These are phyloP conservation scores for Enteromius unitaeniatus DNA, from an alignment of 2,797 vertebrate species.

Conservation along the genomic window DNA sequence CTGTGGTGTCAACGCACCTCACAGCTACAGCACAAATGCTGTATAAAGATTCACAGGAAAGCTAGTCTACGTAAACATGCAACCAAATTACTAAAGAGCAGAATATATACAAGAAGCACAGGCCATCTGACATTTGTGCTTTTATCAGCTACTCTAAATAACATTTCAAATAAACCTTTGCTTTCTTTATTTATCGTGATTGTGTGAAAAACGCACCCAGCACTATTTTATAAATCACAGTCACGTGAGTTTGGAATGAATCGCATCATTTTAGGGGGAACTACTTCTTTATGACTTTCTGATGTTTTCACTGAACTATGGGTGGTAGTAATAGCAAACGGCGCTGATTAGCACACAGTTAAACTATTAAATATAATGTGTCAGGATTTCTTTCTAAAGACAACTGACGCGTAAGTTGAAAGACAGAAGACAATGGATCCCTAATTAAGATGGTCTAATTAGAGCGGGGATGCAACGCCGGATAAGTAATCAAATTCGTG, in stretches of 20 bases:
- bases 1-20: background rate
- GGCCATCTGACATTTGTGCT: too few relatives aligned
- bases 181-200: background rate
- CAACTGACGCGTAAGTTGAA: background rate
- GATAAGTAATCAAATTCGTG: background rate
- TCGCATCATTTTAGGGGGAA: background rate
- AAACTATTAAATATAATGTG: background rate
- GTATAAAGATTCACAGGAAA: too few relatives aligned
- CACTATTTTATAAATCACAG: background rate
- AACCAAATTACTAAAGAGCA: too few relatives aligned
- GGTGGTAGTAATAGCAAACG: too few relatives aligned
- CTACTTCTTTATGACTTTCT: too few relatives aligned
- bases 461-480: background rate
- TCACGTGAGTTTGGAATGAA: background rate
- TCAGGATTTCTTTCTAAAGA: background rate
- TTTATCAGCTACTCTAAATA: too few relatives aligned
- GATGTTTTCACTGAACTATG: background rate
- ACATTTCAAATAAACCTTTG: background rate
- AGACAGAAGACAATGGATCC: background rate
- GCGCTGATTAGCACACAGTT: background rate
- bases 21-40: background rate
- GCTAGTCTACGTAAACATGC: too few relatives aligned
- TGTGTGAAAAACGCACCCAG: background rate
- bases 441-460: background rate
- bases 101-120: too few relatives aligned